phyloP scores from a whole-genome alignment of 2,113 vertebrate species.

The Sinocyclocheilus grahami region DNA sequence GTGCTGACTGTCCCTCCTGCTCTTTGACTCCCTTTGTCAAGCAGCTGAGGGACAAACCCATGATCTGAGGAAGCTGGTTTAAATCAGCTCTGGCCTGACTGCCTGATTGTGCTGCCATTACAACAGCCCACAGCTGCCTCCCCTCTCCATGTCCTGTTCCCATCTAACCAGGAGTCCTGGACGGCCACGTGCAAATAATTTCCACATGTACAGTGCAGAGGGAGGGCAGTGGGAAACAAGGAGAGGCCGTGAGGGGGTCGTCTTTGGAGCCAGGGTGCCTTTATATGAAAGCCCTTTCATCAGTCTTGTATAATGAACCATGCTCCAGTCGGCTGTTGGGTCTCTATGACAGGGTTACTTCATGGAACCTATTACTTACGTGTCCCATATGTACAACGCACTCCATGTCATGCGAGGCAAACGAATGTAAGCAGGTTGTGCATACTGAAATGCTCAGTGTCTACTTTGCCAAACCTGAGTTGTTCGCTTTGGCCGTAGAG shows the following conservation, averaged over 20 bases:
- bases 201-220: constrained; percentile 64
- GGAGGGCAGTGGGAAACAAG: neutral
- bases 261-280: constrained; percentile 37
- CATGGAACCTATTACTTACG: constrained; percentile 58
- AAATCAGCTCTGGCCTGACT: constrained; percentile 57
- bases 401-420: constrained; percentile 41
- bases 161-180: constrained; percentile 53
- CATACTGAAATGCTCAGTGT: constrained; percentile 59
- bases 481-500: constrained; percentile 40
- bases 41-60: constrained; percentile 1
- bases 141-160: constrained; percentile 54
- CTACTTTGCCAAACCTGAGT: constrained; percentile 28
- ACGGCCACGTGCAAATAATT: constrained; percentile 60
- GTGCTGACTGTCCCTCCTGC: constrained; percentile 33
- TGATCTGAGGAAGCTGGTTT: constrained; percentile 54
- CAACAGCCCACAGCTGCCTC: constrained; percentile 56
- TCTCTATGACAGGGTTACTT: constrained; percentile 36
- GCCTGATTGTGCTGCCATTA: constrained; percentile 56
- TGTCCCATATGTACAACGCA: constrained; percentile 30
- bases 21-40: constrained; percentile 35
- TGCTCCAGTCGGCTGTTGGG: constrained; percentile 47
- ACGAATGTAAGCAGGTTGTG: constrained; percentile 41
- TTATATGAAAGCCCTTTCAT: constrained; percentile 67
- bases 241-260: constrained; percentile 33
- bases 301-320: constrained; percentile 62